These are phyloP conservation scores for Ancistrus triradiatus DNA, from an alignment of 2,113 vertebrate genomes.

Conservation along the genomic window DNA sequence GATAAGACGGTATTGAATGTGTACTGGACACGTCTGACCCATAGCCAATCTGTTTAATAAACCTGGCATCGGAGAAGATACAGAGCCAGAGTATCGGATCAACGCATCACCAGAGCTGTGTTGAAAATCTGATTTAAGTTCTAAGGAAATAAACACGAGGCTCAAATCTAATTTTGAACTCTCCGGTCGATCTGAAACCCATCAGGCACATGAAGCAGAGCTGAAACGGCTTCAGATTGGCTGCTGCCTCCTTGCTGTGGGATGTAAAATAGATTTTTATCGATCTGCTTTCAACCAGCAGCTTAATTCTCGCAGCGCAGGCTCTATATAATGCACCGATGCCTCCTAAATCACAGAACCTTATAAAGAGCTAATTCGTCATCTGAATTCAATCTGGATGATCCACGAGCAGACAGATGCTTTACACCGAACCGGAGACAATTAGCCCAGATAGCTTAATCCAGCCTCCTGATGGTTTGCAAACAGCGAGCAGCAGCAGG, in stretches of 20 bases:
- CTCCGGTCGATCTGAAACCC: neutral
- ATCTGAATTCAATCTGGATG: neutral
- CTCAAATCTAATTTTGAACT: neutral
- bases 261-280: constrained; percentile 27
- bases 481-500: neutral
- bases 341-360: neutral
- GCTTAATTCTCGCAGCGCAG: neutral
- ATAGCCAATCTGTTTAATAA: too few relatives aligned
- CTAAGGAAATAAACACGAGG: too few relatives aligned
- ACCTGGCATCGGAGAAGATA: too few relatives aligned
- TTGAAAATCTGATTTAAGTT: too few relatives aligned
- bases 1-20: too few relatives aligned
- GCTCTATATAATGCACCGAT: neutral
- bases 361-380: neutral
- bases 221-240: neutral
- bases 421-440: constrained; percentile 13
- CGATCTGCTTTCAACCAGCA: constrained; percentile 14
- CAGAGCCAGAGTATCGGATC: too few relatives aligned
- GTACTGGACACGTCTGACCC: too few relatives aligned
- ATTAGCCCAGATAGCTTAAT: constrained; percentile 42
- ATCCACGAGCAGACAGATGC: neutral
- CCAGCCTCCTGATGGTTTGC: constrained; percentile 1
- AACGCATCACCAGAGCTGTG: too few relatives aligned
- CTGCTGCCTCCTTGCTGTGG: neutral
- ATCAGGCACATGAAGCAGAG: neutral